Conservation (phyloP, 2,797 vertebrate genomes). For the Taenioides sp. region DNA sequence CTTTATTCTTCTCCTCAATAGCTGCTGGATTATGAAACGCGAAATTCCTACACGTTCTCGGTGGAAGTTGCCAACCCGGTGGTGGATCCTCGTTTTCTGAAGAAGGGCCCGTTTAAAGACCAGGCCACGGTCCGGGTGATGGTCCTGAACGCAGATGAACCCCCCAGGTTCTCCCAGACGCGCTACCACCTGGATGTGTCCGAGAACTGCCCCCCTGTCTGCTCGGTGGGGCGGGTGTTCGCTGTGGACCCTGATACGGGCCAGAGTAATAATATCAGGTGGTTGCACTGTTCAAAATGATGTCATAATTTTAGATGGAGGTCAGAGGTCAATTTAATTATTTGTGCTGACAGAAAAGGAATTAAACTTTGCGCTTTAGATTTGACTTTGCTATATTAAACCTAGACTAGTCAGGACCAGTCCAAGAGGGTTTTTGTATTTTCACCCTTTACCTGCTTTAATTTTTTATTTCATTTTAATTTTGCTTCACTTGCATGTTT, state of each 20-base stretch:
- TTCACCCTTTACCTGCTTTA: neutral
- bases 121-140: constrained; percentile 83
- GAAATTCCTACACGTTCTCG: constrained; percentile 82
- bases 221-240: constrained; percentile 80
- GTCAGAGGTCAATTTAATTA: neutral
- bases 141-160: constrained; percentile 88
- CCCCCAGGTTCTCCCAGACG: constrained; percentile 81
- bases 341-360: neutral
- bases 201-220: constrained; percentile 83
- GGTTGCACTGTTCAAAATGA: constrained; percentile 8
- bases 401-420: neutral
- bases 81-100: constrained; percentile 84
- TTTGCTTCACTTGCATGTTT: too few species aligned
- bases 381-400: neutral
- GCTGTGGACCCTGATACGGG: constrained; percentile 85
- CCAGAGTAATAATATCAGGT: constrained; percentile 84
- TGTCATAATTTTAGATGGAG: neutral
- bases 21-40: constrained; percentile 85
- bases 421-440: neutral
- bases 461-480: too few species aligned
- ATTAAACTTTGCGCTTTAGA: neutral
- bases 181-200: constrained; percentile 82
- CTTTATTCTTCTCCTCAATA: constrained; percentile 40
- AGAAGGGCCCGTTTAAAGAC: constrained; percentile 88
- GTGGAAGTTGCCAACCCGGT: constrained; percentile 86